Evolutionary conservation across 2,113 vertebrate genomes (phyloP).

Genomic region (Pan troglodytes): DNA sequence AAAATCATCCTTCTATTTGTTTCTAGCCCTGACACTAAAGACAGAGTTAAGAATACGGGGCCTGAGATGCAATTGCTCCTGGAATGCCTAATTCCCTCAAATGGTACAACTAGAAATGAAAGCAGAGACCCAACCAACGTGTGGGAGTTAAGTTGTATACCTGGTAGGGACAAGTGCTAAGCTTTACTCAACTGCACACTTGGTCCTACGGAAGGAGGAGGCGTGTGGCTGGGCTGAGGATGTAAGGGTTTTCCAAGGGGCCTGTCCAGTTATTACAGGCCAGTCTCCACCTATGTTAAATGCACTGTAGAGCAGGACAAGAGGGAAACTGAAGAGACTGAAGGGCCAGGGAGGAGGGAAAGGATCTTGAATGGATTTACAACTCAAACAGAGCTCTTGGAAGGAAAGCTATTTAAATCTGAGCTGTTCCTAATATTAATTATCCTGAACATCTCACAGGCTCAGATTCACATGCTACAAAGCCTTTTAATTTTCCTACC

Average conservation of each 20-base stretch:
- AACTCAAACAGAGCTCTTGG: slow-evolving; percentile 35
- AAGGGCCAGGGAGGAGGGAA: background rate
- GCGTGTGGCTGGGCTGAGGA: background rate
- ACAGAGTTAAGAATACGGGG: slow-evolving; percentile 31
- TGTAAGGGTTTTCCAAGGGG: background rate
- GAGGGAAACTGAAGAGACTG: background rate
- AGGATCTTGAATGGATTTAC: background rate
- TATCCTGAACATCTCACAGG: slow-evolving; percentile 36
- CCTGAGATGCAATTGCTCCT: background rate
- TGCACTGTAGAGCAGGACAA: background rate
- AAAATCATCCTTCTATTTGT: slow-evolving; percentile 44
- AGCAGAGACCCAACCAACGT: background rate
- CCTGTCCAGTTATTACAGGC: background rate
- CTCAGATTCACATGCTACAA: slow-evolving; percentile 57
- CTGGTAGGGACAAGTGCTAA: background rate
- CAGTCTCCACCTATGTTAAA: background rate
- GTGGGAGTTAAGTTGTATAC: background rate
- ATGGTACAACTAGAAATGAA: background rate
- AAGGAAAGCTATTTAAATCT: slow-evolving; percentile 54
- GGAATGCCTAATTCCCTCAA: background rate
- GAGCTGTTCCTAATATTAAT: slow-evolving; percentile 60
- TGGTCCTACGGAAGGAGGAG: too few relatives aligned
- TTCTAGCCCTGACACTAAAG: slow-evolving; percentile 45
- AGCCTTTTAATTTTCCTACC: slow-evolving; percentile 70
- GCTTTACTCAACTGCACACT: background rate